Evolutionary conservation across 92 coral and sea anemone genomes (phyloP), one percentile per base, ranked within the genome.

Genomic region (Pocillopora grandis): DNA sequence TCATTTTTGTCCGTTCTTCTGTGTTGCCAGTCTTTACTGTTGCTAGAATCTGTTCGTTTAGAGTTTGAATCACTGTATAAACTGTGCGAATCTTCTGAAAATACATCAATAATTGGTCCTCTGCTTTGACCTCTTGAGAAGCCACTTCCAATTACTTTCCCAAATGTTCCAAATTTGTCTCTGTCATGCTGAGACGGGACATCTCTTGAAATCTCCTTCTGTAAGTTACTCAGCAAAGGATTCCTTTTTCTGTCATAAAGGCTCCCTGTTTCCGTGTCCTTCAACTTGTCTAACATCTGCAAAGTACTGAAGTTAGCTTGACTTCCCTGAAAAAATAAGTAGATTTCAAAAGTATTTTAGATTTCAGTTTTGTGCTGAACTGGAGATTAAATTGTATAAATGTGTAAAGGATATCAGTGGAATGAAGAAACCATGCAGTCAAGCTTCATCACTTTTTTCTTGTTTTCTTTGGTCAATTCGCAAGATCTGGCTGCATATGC

Each of bases 181-280:
- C 5, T 42, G 77, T 23, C 62, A 73, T 62, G 79, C 62, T 48
- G 63, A 13, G 79, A 82, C 33, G 35, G 62, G 8, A 62, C 71
- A 15, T 60, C 20, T 62, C 86, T 82, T 82, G 86, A 72, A 23
- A 82, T 82, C 49, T 74, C 79, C 49, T 82, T 79, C 63, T 82
- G 79, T 10, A 82, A 52, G 52, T 55, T 19, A 31, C 55, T 72
- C 0, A 82, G 71, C 15, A 62, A 62, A 74, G 37, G 31, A 62
- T 72, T 71, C 27, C 63, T 19, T 11, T 49, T 33, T 21, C 18
- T 10, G 27, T 60, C 56, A 17, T 15, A 36, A 3, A 55, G 48
- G 9, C 58, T 65, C 59, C 21, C 66, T 68, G 72, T 18, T 12
- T 5, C 17, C 5, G 72, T 68, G 48, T 68, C 72, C 72, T 68